These are phyloP conservation scores for Centropus bengalensis DNA, from an alignment of 2,113 vertebrate species.

Conservation along the genomic window DNA sequence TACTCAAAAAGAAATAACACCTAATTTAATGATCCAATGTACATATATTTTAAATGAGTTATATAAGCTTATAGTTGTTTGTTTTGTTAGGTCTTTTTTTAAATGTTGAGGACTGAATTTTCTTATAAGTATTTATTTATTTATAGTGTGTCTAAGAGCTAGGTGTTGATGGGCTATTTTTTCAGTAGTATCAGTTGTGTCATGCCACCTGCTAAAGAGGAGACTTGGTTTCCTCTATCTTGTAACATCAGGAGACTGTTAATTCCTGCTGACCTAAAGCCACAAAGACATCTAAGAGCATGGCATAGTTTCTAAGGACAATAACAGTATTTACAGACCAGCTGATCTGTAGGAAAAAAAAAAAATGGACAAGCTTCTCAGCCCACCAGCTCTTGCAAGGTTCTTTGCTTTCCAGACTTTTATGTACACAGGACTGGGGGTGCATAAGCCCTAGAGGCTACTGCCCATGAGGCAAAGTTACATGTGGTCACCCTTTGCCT, in stretches of 20 bases:
- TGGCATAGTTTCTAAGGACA: neutral
- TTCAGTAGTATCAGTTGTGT: neutral
- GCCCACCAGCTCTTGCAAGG: neutral
- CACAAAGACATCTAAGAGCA: rapidly evolving
- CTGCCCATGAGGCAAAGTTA: neutral
- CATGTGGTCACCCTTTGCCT: neutral
- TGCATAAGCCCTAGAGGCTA: neutral
- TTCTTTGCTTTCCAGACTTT: neutral
- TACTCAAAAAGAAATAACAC: neutral
- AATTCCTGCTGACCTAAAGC: neutral
- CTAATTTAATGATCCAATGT: neutral
- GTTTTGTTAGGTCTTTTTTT: neutral
- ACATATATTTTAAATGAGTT: neutral
- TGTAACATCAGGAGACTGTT: neutral
- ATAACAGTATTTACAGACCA: neutral
- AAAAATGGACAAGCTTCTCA: neutral
- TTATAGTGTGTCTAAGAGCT: neutral
- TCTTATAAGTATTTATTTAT: neutral
- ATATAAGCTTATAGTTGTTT: neutral
- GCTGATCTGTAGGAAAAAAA: neutral
- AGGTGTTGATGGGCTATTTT: neutral
- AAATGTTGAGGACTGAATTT: neutral
- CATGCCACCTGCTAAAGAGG: neutral
- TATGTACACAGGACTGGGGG: neutral
- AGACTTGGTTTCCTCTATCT: neutral